Base-by-base conservation (phyloP, 2,113 vertebrate genomes). In the Ornithorhynchus anatinus region DNA sequence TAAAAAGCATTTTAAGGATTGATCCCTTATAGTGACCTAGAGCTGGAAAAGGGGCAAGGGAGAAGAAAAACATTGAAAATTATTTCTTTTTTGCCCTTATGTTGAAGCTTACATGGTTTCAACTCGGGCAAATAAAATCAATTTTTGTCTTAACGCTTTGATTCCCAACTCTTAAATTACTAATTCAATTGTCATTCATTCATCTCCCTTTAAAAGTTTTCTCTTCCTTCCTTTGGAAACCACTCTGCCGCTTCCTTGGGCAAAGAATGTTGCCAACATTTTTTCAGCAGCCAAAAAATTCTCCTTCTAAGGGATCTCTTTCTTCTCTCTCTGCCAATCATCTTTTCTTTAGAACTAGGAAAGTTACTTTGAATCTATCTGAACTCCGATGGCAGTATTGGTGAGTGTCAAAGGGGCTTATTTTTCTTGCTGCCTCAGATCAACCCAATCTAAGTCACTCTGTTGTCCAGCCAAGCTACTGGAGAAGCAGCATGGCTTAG, bases 271-370 rank as follows among this genome's bases (percentile, higher is more conserved):
- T 10, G 19, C 44, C 44, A 20, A 22, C 15, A 23, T 6, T 14
- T 16, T 23, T n/a, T 7, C n/a, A 3, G 31, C 5, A 5, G n/a
- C 16, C 22, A 17, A 48, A 20, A 1, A 25, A 0, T 8, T 3
- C 13, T 10, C 25, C 51, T 44, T 57, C 32, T n/a, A n/a, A n/a
- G 27, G 25, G 36, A 27, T 39, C 36, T 33, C 1, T 0, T 16
- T 3, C 10, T 7, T 45, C n/a, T 13, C 12, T 29, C 22, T 27
- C 33, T 25, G 27, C 22, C 14, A 36, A n/a, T 19, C 9, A 2
- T 4, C n/a, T 35, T 10, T 8, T 8, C 16, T 48, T 6, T 0
- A 14, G 13, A 40, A 15, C 23, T 6, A 4, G 15, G 12, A 32
- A 8, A 11, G 29, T n/a, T 27, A 17, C 42, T 48, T 23, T 0